Evolutionary conservation across 92 coral and sea anemone genomes (phyloP).

Genomic region (Bergia puertoricense): DNA sequence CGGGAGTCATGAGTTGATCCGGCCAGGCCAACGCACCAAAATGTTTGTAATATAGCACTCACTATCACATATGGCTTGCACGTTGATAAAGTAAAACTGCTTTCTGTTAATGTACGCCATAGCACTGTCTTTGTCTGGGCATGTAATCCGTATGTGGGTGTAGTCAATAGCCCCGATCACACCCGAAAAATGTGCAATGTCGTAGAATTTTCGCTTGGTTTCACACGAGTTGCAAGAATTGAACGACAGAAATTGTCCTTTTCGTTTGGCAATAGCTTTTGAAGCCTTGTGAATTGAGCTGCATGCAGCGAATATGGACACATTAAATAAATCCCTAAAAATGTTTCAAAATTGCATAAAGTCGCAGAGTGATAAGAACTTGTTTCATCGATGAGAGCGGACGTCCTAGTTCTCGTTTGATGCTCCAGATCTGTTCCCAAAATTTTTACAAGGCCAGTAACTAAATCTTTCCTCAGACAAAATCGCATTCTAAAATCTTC

Average conservation of each 20-base stretch:
- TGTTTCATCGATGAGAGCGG: conserved; percentile 42
- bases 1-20: conserved; percentile 20
- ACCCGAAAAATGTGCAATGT: conserved; percentile 34
- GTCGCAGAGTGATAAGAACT: conserved; percentile 16
- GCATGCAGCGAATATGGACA: conserved; percentile 41
- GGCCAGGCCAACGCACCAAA: conserved; percentile 45
- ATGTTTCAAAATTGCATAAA: conserved; percentile 9
- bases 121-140: conserved; percentile 39
- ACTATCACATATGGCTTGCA: conserved; percentile 43
- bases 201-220: conserved; percentile 41
- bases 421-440: conserved; percentile 30
- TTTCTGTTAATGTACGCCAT: conserved; percentile 46
- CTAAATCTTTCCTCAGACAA: conserved; percentile 1
- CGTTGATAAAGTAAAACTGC: conserved; percentile 49
- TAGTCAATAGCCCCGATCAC: conserved; percentile 49
- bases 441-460: not conserved
- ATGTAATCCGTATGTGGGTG: conserved; percentile 41
- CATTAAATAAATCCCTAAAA: conserved; percentile 47
- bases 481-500: conserved; percentile 38
- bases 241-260: conserved; percentile 35
- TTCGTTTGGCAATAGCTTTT: conserved; percentile 25
- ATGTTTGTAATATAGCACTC: conserved; percentile 41
- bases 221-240: conserved; percentile 39
- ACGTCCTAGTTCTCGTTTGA: conserved; percentile 28
- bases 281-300: conserved; percentile 46